Evolutionary conservation across 1,140 invertebrate species (phyloP).

Genomic region (Drosophila pectinifera): DNA sequence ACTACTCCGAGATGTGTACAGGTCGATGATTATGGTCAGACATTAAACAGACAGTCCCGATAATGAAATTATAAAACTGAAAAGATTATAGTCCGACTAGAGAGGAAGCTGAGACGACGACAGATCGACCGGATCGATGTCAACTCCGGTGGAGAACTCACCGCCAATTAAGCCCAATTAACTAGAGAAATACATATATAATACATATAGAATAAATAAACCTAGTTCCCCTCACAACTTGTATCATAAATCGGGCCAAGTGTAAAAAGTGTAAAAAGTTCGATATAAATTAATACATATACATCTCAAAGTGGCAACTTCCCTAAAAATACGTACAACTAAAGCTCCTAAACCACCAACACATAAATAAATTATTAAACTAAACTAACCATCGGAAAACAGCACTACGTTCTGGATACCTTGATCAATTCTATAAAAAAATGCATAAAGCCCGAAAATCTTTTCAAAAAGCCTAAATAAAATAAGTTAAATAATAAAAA

Average conservation of each 20-base stretch:
- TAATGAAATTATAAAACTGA: constrained; percentile 79
- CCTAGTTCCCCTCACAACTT: constrained; percentile 33
- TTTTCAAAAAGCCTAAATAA: constrained; percentile 2
- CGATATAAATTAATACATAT: constrained; percentile 7
- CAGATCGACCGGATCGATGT: constrained; percentile 64
- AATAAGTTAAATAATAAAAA: neutral
- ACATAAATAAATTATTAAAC: constrained; percentile 12
- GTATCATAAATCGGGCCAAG: constrained; percentile 61
- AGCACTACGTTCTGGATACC: neutral
- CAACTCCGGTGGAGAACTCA: constrained; percentile 59
- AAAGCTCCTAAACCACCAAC: constrained; percentile 40
- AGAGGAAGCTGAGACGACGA: constrained; percentile 62
- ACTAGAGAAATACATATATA: constrained; percentile 23
- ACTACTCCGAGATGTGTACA: constrained; percentile 53
- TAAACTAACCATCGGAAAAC: too few relatives aligned
- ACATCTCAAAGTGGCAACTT: constrained; percentile 36
- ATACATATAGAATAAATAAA: constrained; percentile 27
- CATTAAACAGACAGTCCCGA: constrained; percentile 76
- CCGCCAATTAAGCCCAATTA: constrained; percentile 71
- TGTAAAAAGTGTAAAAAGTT: constrained; percentile 66
- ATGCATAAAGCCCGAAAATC: neutral
- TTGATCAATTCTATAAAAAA: neutral
- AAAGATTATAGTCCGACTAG: constrained; percentile 61
- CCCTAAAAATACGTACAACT: constrained; percentile 18
- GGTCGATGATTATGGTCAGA: constrained; percentile 74